A percentile compares a stretch with the other conserved stretches of the same genome.
phyloP scores from a whole-genome alignment of 2,797 vertebrate species.

The Siniperca scherzeri region DNA sequence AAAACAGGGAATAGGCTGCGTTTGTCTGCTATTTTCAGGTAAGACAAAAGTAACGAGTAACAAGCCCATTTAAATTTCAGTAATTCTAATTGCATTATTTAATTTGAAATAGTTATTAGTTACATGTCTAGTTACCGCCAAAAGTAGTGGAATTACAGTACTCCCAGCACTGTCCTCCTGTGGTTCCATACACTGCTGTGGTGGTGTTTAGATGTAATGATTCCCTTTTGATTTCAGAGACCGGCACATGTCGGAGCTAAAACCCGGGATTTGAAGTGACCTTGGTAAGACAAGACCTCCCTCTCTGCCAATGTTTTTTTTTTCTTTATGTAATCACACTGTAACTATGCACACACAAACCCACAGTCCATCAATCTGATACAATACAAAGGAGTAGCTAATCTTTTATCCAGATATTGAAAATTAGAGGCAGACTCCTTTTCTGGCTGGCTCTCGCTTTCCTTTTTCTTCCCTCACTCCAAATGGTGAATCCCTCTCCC shows the following conservation, averaged over 20 bases:
- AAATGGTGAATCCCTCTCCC: constrained; percentile 67
- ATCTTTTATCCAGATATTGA: constrained; percentile 77
- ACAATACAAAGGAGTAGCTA: constrained; percentile 48
- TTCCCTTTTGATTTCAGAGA: constrained; percentile 31
- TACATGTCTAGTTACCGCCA: too few species aligned
- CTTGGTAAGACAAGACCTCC: constrained; percentile 49
- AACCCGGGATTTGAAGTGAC: constrained; percentile 21
- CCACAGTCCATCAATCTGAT: constrained; percentile 41
- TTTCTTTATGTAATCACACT: constrained; percentile 18
- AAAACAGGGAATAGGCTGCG: too few species aligned
- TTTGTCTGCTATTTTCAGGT: too few species aligned
- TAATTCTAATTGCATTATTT: too few species aligned
- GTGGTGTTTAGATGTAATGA: constrained; percentile 19
- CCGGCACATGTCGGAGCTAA: constrained; percentile 1
- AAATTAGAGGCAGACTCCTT: constrained; percentile 73
- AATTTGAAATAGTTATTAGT: too few species aligned
- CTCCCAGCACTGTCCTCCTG: neutral
- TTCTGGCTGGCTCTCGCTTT: constrained; percentile 42
- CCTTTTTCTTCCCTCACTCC: constrained; percentile 41
- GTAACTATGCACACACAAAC: constrained; percentile 20
- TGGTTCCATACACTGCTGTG: constrained; percentile 1
- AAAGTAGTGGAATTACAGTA: too few species aligned
- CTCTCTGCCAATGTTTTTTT: constrained; percentile 14
- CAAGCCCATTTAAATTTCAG: too few species aligned
- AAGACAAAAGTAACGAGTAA: too few species aligned